Percentiles rank a stretch among this genome's conserved stretches.
phyloP scores from a whole-genome alignment of 2,797 vertebrate species.

The Enoplosus armatus region DNA sequence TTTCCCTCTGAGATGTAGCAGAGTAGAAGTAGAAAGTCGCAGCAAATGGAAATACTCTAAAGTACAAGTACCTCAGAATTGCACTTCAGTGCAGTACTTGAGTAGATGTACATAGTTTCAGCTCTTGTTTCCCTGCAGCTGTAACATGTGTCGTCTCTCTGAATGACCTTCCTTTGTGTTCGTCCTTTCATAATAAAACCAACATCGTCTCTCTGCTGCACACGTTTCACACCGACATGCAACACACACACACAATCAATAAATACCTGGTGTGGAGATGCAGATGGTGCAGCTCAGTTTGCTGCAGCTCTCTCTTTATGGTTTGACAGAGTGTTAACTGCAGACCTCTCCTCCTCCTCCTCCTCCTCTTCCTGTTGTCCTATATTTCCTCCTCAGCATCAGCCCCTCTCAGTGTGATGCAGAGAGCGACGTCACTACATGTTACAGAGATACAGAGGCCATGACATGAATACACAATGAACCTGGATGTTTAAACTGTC shows the following conservation, averaged over 20 bases:
- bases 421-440: slow-evolving; percentile 55
- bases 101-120: background rate
- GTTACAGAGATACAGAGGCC: slow-evolving; percentile 25
- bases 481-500: too few relatives aligned
- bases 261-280: slow-evolving; percentile 73
- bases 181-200: background rate
- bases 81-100: background rate
- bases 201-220: background rate
- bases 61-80: too few relatives aligned
- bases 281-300: slow-evolving; percentile 50
- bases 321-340: slow-evolving; percentile 46
- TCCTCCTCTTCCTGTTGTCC: slow-evolving; percentile 60
- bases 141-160: too few relatives aligned
- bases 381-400: slow-evolving; percentile 55
- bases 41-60: too few relatives aligned
- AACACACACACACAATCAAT: slow-evolving; percentile 21
- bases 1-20: too few relatives aligned
- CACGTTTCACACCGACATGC: background rate
- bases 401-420: slow-evolving; percentile 48
- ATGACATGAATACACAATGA: too few relatives aligned
- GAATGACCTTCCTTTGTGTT: slow-evolving; percentile 38
- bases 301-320: slow-evolving; percentile 59
- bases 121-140: background rate
- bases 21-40: too few relatives aligned
- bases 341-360: slow-evolving; percentile 54